These are phyloP conservation scores for Scaptomyza caliginosa DNA, from an alignment of 2,888 invertebrate genomes.

Conservation along the genomic window DNA sequence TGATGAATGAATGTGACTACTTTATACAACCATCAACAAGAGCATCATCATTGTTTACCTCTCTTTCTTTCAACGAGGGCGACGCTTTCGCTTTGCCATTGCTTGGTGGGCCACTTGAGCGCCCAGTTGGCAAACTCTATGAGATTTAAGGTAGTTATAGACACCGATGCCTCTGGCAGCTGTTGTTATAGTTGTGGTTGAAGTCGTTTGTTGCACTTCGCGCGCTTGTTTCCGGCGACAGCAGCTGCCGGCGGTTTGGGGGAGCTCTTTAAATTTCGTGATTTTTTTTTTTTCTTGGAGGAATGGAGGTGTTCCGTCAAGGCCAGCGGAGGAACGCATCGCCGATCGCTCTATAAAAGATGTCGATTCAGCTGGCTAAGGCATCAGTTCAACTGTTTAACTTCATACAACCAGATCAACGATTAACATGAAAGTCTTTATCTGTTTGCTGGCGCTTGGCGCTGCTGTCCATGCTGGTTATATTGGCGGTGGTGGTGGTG, in stretches of 20 bases:
- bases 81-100: slow-evolving; percentile 48
- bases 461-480: slow-evolving; percentile 64
- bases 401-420: slow-evolving; percentile 54
- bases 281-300: too few species aligned
- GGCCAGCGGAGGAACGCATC: slow-evolving; percentile 34
- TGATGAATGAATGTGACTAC: slow-evolving; percentile 6
- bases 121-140: slow-evolving; percentile 14
- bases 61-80: slow-evolving; percentile 33
- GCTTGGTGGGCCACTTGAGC: slow-evolving; percentile 52
- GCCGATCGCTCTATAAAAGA: slow-evolving; percentile 62
- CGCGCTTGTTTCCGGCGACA: slow-evolving; percentile 42
- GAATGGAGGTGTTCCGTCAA: slow-evolving; percentile 48
- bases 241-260: slow-evolving; percentile 15
- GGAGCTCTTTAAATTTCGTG: slow-evolving; percentile 18
- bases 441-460: slow-evolving; percentile 63
- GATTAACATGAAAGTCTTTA: slow-evolving; percentile 63
- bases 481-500: slow-evolving; percentile 58
- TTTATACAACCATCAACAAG: slow-evolving; percentile 7
- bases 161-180: slow-evolving; percentile 9
- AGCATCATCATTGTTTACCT: slow-evolving; percentile 4
- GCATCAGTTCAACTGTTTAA: slow-evolving; percentile 62
- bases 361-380: slow-evolving; percentile 29
- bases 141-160: neutral
- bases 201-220: slow-evolving; percentile 35
- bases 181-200: slow-evolving; percentile 13